Base-by-base conservation (phyloP, 2,888 invertebrate genomes). In the Cryptocephalus moraei region DNA sequence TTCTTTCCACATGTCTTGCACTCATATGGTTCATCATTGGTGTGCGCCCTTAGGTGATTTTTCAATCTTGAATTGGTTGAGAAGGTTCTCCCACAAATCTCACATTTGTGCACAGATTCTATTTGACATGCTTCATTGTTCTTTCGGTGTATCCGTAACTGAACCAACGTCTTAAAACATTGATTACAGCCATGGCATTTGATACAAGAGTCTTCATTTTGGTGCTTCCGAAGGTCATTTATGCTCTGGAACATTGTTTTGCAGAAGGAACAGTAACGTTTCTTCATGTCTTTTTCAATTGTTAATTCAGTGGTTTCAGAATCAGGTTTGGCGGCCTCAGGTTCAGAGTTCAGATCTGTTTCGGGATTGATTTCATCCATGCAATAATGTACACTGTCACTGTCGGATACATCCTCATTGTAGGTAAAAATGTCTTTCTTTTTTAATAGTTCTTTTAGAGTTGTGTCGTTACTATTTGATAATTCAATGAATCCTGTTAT, bases 1-100 rank as follows among this genome's bases (percentile, higher is more conserved):
- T 49, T 53, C 41, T 51, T 55, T 8, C 32, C 39, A 46, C 55
- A 55, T 9, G 50, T 42, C 45, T 53, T 51, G 46, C 55, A 55
- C 41, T 53, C 49, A 40, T 51, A 48, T 11, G 49, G 50, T 12
- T 43, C 41, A 13, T 50, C 50, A 45, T 55, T 53, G 33, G 50
- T 51, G 41, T 51, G 55, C 3, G 46, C 41, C 32, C 47, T 43
- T 39, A 49, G 46, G 42, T 54, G 52, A n/a, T 46, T 11, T 42
- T 49, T 51, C 44, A 53, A 41, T 32, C 42, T 48, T n/a, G 32
- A 41, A 34, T 45, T 22, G 32, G 53, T 52, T 11, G 50, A 49
- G 34, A 45, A 60, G 53, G 56, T 53, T 52, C 44, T 46, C 48
- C 10, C 38, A 33, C 39, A 39, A 41, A 42, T 32, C 33, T 40